phyloP scores from a whole-genome alignment of 1,140 invertebrate species.

The Drosophila quadrilineata region DNA sequence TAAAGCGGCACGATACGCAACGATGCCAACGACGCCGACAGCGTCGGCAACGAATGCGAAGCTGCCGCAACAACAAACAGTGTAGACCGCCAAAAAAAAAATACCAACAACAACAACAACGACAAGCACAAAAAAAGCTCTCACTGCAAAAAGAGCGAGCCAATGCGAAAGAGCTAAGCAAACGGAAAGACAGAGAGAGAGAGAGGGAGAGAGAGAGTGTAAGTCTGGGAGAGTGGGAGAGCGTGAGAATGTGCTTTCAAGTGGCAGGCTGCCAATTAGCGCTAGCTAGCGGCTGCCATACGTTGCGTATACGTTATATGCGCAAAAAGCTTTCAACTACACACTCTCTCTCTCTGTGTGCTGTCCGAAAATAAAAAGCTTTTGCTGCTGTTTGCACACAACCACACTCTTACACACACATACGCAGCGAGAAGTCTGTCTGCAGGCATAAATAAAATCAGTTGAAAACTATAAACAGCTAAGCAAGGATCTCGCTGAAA shows the following conservation, averaged over 20 bases:
- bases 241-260: slow-evolving; percentile 13
- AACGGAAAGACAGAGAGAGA: neutral
- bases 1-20: slow-evolving; percentile 27
- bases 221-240: slow-evolving; percentile 9
- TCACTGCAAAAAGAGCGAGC: slow-evolving; percentile 1
- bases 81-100: slow-evolving; percentile 52
- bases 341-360: neutral
- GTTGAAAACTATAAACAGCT: slow-evolving; percentile 20
- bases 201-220: neutral
- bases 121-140: too few species aligned
- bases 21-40: slow-evolving; percentile 27
- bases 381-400: slow-evolving; percentile 24
- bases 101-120: too few species aligned
- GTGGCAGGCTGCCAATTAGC: slow-evolving; percentile 45
- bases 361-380: too few species aligned
- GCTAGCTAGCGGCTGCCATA: slow-evolving; percentile 13
- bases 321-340: slow-evolving; percentile 36
- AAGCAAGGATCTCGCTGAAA: slow-evolving; percentile 24
- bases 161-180: too few species aligned
- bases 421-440: neutral
- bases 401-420: neutral
- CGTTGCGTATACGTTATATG: slow-evolving; percentile 36
- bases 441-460: slow-evolving; percentile 11
- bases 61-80: slow-evolving; percentile 58
- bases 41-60: neutral